Conservation (phyloP, 2,888 invertebrate species). For the Coelogynopora nodosa region DNA sequence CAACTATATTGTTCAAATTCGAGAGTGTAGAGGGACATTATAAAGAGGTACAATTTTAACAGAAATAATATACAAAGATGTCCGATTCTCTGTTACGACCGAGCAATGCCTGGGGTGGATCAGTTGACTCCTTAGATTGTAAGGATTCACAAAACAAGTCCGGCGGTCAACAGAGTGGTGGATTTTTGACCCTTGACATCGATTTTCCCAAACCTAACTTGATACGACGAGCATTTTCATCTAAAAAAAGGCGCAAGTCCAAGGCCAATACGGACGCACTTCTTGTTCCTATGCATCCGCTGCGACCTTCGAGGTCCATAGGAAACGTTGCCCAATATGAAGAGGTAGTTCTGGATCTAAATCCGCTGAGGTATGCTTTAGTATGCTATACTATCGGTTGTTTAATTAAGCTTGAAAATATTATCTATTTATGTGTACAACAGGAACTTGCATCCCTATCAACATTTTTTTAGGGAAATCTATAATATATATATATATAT, state of each 20-base stretch:
- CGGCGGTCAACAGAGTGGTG: neutral
- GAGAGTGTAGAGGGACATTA: too few relatives aligned
- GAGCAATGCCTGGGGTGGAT: neutral
- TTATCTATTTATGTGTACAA: too few relatives aligned
- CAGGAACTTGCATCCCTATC: too few relatives aligned
- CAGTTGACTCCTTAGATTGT: neutral
- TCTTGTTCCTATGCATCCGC: neutral
- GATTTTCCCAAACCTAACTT: slow-evolving; percentile 47
- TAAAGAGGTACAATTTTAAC: too few relatives aligned
- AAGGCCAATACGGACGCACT: slow-evolving; percentile 21
- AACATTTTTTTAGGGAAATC: too few relatives aligned
- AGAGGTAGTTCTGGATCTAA: neutral
- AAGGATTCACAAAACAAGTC: neutral
- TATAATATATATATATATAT: too few relatives aligned
- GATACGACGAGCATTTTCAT: slow-evolving; percentile 50
- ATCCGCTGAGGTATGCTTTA: too few relatives aligned
- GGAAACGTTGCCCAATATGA: neutral
- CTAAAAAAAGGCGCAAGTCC: slow-evolving; percentile 48
- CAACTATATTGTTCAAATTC: too few relatives aligned
- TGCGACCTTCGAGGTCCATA: neutral
- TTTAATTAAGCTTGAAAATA: too few relatives aligned
- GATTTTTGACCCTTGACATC: neutral
- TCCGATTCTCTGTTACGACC: neutral
- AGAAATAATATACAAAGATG: too few relatives aligned
- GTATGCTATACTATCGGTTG: too few relatives aligned